These are phyloP conservation scores for human DNA, from an alignment of 2,113 vertebrate species.

Conservation along the genomic window DNA sequence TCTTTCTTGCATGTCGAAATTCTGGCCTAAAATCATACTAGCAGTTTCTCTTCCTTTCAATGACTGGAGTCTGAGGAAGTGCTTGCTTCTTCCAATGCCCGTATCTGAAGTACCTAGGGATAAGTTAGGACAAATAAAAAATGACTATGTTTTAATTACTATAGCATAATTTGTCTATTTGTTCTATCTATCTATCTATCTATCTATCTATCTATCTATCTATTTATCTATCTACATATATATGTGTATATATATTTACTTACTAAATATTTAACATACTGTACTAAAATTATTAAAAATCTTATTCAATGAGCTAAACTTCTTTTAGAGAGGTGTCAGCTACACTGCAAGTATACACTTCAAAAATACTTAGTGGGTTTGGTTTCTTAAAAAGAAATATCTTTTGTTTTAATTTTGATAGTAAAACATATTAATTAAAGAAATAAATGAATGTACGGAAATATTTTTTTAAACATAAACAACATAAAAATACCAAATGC, in stretches of 20 bases:
- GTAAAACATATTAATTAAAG: not conserved
- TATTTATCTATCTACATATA: not conserved
- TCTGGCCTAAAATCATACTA: not conserved
- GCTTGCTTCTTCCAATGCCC: not conserved
- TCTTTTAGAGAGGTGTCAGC: not conserved
- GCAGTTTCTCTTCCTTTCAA: not conserved
- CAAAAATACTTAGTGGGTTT: not conserved
- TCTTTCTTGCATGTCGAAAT: not conserved
- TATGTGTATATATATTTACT: not conserved
- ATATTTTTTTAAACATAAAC: not conserved
- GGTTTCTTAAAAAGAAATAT: not conserved
- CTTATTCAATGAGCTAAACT: not conserved
- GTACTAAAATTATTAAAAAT: not conserved
- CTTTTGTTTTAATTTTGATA: not conserved
- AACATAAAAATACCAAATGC: not conserved
- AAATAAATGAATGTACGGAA: not conserved
- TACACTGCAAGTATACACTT: not conserved
- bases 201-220: too few relatives aligned
- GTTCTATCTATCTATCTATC: not conserved
- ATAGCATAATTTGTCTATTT: not conserved
- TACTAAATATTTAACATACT: not conserved
- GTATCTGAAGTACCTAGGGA: not conserved
- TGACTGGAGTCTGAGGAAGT: not conserved
- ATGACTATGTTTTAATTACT: not conserved
- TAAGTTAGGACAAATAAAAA: not conserved